Percentiles rank a stretch among this genome's conserved stretches.
Conservation (phyloP, 1,140 invertebrate species). For the Eriocheir sinensis region DNA sequence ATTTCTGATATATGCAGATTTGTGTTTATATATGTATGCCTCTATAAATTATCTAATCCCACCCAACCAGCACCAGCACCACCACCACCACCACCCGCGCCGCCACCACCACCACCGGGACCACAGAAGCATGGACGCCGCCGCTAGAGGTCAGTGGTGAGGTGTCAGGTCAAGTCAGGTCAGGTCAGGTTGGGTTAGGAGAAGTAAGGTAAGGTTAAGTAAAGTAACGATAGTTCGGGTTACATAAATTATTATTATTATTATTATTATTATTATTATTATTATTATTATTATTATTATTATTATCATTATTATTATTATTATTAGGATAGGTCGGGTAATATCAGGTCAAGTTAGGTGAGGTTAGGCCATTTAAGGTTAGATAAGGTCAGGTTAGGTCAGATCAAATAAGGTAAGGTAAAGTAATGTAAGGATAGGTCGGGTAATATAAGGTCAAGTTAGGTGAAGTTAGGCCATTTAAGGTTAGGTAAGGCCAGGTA, state of each 20-base stretch:
- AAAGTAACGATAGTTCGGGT: neutral
- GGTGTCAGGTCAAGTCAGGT: no score
- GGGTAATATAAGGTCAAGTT: no score
- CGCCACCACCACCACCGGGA: slow-evolving; percentile 58
- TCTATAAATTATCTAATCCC: neutral
- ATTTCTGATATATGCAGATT: no score
- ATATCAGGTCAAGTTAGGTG: no score
- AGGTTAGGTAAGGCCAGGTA: no score
- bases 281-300: no score
- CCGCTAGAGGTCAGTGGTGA: slow-evolving; percentile 38
- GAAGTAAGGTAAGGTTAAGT: neutral
- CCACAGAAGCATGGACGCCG: neutral
- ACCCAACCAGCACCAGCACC: slow-evolving; percentile 36
- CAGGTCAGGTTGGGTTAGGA: neutral
- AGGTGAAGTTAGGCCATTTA: no score
- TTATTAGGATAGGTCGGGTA: neutral
- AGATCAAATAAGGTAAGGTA: no score
- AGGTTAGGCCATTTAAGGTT: no score
- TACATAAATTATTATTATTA: slow-evolving; percentile 25
- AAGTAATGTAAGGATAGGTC: no score
- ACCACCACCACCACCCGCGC: slow-evolving; percentile 39
- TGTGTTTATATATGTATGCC: no score
- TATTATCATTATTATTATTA: slow-evolving; percentile 28
- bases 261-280: slow-evolving; percentile 28
- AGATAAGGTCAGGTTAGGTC: no score